phyloP scores from a whole-genome alignment of 2,888 invertebrate species.

The Lysandra coridon region DNA sequence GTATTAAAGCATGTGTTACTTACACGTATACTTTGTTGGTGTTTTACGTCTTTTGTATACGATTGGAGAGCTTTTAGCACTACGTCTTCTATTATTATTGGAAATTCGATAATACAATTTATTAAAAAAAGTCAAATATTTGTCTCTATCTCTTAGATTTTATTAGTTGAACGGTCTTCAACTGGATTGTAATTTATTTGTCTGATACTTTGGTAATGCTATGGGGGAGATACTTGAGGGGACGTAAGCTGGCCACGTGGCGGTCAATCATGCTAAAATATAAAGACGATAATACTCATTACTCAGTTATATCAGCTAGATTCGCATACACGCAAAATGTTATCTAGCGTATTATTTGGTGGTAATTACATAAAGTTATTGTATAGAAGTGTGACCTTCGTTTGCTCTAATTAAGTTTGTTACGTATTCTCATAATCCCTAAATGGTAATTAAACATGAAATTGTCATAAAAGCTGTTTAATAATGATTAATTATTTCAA shows the following conservation, averaged over 20 bases:
- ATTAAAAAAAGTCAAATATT: no score
- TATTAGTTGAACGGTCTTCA: not conserved
- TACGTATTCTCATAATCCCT: slow-evolving; percentile 17
- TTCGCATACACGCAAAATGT: not conserved
- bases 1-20: slow-evolving; percentile 69
- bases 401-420: not conserved
- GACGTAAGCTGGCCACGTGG: slow-evolving; percentile 8
- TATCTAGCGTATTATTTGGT: not conserved
- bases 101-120: not conserved
- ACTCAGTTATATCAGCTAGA: not conserved
- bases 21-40: slow-evolving; percentile 30
- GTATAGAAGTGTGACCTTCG: not conserved
- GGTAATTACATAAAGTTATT: not conserved
- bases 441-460: slow-evolving; percentile 10
- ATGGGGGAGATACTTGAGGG: not conserved
- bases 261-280: not conserved
- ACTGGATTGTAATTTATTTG: not conserved
- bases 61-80: slow-evolving; percentile 15
- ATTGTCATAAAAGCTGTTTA: not conserved
- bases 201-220: not conserved
- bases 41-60: slow-evolving; percentile 36
- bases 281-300: not conserved
- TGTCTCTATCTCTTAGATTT: no score
- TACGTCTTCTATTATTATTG: not conserved
- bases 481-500: not conserved